phyloP scores from a whole-genome alignment of 37 sponge, comb jelly and placozoan species.

The Chondrosia reniformis region DNA sequence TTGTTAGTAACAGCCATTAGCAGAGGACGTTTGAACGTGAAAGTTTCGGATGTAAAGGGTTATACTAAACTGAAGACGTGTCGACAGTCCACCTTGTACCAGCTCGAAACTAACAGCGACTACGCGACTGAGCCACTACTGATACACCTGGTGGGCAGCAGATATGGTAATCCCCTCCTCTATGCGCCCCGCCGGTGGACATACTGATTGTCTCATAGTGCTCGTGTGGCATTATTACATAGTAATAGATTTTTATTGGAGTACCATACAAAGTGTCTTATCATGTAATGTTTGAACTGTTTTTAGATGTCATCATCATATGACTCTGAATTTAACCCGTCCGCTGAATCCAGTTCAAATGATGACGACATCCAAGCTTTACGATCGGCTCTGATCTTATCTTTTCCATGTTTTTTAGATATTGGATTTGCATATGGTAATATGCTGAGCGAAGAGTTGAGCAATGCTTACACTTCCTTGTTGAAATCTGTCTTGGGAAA shows the following conservation, averaged over 20 bases:
- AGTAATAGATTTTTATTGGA: no score
- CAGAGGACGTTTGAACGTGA: background rate
- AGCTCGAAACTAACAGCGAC: conserved; percentile 31
- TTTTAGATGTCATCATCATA: no score
- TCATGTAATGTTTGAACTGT: no score
- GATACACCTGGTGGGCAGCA: conserved; percentile 40
- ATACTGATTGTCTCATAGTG: no score
- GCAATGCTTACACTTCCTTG: conserved; percentile 24
- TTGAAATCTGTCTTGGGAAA: conserved; percentile 33
- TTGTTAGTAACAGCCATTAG: background rate
- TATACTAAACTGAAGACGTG: conserved; percentile 25
- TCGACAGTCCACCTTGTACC: conserved; percentile 40
- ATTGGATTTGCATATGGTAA: conserved; percentile 66
- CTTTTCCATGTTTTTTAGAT: no score
- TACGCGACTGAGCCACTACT: conserved; percentile 33
- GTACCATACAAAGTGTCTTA: no score
- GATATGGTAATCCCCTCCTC: conserved; percentile 41
- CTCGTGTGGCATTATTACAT: no score
- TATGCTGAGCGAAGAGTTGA: conserved; percentile 44
- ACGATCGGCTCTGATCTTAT: no score
- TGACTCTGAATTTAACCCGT: no score
- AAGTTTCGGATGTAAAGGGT: conserved; percentile 30
- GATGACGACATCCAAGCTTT: no score
- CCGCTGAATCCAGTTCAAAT: no score
- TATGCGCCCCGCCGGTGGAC: no score